Percentiles rank a stretch among this genome's conserved stretches.
Evolutionary conservation across 2,113 vertebrate species (phyloP).

Genomic region (Eolophus roseicapilla): DNA sequence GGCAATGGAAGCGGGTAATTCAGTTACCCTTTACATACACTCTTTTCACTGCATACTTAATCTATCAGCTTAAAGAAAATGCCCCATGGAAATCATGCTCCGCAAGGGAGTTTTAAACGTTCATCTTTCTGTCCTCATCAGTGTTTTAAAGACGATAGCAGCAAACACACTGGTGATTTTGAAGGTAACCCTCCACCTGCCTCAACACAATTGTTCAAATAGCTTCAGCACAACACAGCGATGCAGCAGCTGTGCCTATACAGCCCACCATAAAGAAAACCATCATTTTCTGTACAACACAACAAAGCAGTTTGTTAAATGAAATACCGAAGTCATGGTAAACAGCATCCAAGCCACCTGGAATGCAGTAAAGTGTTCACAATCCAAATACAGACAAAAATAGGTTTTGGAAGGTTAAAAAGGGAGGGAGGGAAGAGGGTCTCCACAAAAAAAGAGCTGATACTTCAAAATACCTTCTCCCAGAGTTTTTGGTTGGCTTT

Average conservation of each 20-base stretch:
- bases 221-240: background rate
- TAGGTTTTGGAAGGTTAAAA: background rate
- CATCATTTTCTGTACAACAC: background rate
- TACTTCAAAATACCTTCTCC: background rate
- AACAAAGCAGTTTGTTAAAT: background rate
- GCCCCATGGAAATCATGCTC: rapidly evolving
- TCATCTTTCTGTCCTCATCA: background rate
- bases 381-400: background rate
- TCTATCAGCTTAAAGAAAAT: background rate
- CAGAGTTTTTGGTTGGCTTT: background rate
- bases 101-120: background rate
- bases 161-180: background rate
- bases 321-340: background rate
- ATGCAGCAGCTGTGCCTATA: background rate
- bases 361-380: background rate
- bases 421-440: background rate
- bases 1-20: background rate
- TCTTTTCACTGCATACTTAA: background rate
- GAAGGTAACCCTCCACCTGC: background rate
- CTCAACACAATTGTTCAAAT: background rate
- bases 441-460: background rate
- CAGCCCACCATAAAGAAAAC: background rate
- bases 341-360: background rate
- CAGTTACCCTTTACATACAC: background rate
- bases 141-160: background rate